phyloP scores from a whole-genome alignment of 2,888 invertebrate species.

The Sinhomidia bicolor region DNA sequence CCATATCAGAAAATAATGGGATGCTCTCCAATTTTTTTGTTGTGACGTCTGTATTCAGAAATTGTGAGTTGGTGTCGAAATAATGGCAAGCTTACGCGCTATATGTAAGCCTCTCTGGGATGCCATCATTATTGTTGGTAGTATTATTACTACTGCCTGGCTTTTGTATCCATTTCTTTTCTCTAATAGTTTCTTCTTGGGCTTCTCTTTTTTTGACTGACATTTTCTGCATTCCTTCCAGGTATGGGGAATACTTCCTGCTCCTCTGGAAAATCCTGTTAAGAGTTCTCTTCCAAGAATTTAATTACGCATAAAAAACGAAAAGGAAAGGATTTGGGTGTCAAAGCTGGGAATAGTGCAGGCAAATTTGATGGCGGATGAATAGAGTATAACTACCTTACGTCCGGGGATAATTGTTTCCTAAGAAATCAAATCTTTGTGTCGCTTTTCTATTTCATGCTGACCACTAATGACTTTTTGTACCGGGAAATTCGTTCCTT shows the following conservation, averaged over 20 bases:
- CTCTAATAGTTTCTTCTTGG: neutral
- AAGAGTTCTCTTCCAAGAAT: neutral
- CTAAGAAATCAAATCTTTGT: neutral
- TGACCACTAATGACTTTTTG: too few relatives aligned
- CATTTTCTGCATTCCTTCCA: slow-evolving; percentile 9
- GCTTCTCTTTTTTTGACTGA: neutral
- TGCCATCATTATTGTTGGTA: neutral
- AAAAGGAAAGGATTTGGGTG: neutral
- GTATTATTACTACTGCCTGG: neutral
- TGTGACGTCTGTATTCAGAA: neutral
- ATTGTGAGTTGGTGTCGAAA: neutral
- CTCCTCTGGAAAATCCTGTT: neutral
- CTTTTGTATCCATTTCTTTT: neutral
- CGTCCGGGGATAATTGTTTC: neutral
- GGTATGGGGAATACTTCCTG: slow-evolving; percentile 7
- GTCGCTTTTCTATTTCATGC: neutral
- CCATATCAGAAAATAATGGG: neutral
- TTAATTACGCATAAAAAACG: neutral
- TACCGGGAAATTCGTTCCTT: too few relatives aligned
- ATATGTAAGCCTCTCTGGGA: neutral
- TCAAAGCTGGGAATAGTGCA: neutral
- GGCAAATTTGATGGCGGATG: too few relatives aligned
- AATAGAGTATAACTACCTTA: too few relatives aligned
- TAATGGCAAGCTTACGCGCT: neutral
- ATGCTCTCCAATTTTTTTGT: neutral